Evolutionary conservation across 2,113 vertebrate species (phyloP), one percentile per base, ranked within the genome.

Genomic region (Eurystomus gularis): DNA sequence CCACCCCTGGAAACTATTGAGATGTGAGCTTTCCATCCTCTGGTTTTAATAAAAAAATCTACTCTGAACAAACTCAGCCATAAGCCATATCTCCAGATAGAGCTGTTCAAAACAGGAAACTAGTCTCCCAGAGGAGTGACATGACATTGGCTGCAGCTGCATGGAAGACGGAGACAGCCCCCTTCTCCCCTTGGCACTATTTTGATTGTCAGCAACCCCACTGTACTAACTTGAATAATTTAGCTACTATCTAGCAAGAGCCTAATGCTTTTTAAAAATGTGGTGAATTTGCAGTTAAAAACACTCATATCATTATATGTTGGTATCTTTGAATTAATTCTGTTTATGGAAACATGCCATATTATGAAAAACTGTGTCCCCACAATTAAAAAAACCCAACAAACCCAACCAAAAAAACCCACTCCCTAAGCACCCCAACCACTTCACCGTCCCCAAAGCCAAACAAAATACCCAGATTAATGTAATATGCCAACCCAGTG

Each of bases 361-460:
- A 26, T 44, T 71, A 64, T 61, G 35, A 28, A 86, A 70, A 75
- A 9, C 11, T 17, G 0, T 37, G 12, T 52, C 14, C 42, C 35
- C 46, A 55, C 31, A 85, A 35, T 65, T 33, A 20, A 66, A 79
- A 44, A 13, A 60, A 35, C 5, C 18, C 13, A 48, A 52, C 29
- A n/a, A 29, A 25, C 44, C 20, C 23, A n/a, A 25, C 23, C n/a
- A 46, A 71, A 24, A 12, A 51, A 66, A 18, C 26, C 26, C 15
- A 11, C 7, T 8, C 20, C 7, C 29, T 61, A n/a, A 46, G 33
- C 26, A 70, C 17, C 13, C 33, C 17, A 64, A 35, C 17, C 29
- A 31, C 11, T 2, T 9, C 6, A 3, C 9, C 9, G 9, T 6
- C 5, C 23, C 3, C 5, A n/a, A 14, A 10, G 4, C 8, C 16